Base-by-base conservation (phyloP, 2,888 invertebrate genomes). In the Herminia tarsipennalis region DNA sequence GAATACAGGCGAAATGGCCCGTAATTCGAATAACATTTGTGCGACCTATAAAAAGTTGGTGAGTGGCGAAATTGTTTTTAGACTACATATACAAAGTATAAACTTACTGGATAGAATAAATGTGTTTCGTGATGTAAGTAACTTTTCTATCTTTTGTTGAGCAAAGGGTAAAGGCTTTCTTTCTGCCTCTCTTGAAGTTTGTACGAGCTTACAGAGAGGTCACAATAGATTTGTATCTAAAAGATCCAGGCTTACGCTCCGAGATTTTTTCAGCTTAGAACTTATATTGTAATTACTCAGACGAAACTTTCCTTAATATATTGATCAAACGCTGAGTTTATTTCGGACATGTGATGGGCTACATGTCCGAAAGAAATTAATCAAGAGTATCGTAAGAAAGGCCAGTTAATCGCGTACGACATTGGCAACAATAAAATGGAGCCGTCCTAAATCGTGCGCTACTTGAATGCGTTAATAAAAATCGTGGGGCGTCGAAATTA, bases 401-500 rank as follows among this genome's bases (percentile, higher is more conserved):
- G 37, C 12, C 10, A 42, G 55, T 57, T 60, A 66, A 66, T 63
- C 44, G 49, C 14, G 50, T 22, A 47, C 38, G 39, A 47, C 49
- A 59, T 59, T 44, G 62, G 44, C 42, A 22, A 61, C 64, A 66
- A 58, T 58, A 81, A 83, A 82, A 68, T 73, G 62, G 73, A 72
- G 73, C 70, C 68, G 72, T 60, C 75, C 81, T 73, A 78, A 86
- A 87, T 86, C 80, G 82, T 78, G 68, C 74, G 81, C 80, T 78
- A 83, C 85, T 88, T 83, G 82, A 83, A 81, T 78, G 83, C 82
- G 83, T 87, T 83, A 89, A 88, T 88, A 90, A 89, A 88, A 90
- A 88, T 88, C 78, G 84, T 82, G 81, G 85, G 86, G 85, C 83
- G 88, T 86, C 84, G 83, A 87, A 90, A 90, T 90, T 86, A 89